phyloP scores from a whole-genome alignment of 1,140 invertebrate species.

The Ladona fulva region DNA sequence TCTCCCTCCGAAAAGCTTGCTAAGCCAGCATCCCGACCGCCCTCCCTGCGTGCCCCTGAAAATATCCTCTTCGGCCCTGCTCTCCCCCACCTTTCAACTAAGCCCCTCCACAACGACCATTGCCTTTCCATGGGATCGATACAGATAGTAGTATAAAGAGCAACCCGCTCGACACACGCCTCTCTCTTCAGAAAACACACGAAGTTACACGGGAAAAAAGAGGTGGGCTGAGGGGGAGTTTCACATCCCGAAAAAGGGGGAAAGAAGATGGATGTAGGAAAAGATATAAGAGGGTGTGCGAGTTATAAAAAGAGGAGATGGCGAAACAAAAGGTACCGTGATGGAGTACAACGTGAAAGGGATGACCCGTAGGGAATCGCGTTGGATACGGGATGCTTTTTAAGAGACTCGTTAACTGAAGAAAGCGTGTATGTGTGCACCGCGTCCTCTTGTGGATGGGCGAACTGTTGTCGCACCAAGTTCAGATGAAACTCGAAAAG shows the following conservation, averaged over 20 bases:
- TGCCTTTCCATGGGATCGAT: not conserved
- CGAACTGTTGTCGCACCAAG: too few relatives aligned
- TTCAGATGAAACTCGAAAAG: too few relatives aligned
- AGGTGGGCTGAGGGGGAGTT: not conserved
- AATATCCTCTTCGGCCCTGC: not conserved
- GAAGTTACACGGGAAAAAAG: not conserved
- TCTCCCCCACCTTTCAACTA: not conserved
- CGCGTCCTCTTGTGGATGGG: too few relatives aligned
- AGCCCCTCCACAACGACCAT: not conserved
- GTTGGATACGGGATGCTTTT: too few relatives aligned
- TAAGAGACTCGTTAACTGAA: too few relatives aligned
- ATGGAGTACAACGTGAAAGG: too few relatives aligned
- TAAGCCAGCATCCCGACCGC: slow-evolving; percentile 3
- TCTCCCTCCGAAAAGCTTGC: not conserved
- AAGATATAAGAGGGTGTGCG: not conserved
- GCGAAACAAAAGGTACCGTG: too few relatives aligned
- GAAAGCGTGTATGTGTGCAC: too few relatives aligned
- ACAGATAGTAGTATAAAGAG: slow-evolving; percentile 10
- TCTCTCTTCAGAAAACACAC: not conserved
- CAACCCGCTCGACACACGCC: not conserved
- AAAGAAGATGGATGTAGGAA: not conserved
- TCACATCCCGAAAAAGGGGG: not conserved
- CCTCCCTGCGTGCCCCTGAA: not conserved
- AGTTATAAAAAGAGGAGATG: too few relatives aligned
- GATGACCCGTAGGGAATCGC: too few relatives aligned